A percentile compares a stretch with the other conserved stretches of the same genome.
phyloP scores from a whole-genome alignment of 2,888 invertebrate species.

The Melikaiella ostensackeni region DNA sequence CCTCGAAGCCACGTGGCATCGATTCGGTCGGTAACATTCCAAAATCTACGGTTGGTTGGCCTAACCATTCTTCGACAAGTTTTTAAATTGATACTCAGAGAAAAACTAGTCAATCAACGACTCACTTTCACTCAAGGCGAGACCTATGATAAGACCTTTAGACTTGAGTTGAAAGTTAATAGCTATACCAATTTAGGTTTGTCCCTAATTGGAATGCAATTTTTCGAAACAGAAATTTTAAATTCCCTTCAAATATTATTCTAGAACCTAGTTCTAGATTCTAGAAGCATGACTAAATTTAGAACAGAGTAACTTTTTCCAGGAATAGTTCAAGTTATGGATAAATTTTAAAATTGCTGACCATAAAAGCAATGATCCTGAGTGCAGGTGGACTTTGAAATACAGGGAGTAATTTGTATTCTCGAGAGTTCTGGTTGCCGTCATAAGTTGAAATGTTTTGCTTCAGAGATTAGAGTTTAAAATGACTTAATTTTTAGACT shows the following conservation, averaged over 20 bases:
- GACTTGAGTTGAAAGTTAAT: slow-evolving; percentile 32
- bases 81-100: slow-evolving; percentile 16
- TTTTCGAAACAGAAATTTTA: not conserved
- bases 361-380: not conserved
- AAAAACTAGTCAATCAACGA: slow-evolving; percentile 12
- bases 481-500: not conserved
- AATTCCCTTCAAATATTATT: not conserved
- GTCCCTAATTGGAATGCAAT: not conserved
- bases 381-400: slow-evolving; percentile 13
- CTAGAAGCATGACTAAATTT: not conserved
- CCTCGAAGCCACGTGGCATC: slow-evolving; percentile 36
- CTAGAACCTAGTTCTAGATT: not conserved
- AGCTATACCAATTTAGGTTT: not conserved
- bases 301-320: not conserved
- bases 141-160: slow-evolving; percentile 16
- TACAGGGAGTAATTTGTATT: not conserved
- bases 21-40: slow-evolving; percentile 35
- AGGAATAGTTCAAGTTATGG: not conserved
- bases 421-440: not conserved
- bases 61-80: slow-evolving; percentile 23
- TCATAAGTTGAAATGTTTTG: slow-evolving; percentile 1
- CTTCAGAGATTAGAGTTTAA: not conserved
- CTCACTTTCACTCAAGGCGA: slow-evolving; percentile 26
- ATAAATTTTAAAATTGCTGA: not conserved
- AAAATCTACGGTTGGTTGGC: slow-evolving; percentile 26